Conservation (phyloP, 1,140 invertebrate genomes). For the Stenopsyche tienmushanensis region DNA sequence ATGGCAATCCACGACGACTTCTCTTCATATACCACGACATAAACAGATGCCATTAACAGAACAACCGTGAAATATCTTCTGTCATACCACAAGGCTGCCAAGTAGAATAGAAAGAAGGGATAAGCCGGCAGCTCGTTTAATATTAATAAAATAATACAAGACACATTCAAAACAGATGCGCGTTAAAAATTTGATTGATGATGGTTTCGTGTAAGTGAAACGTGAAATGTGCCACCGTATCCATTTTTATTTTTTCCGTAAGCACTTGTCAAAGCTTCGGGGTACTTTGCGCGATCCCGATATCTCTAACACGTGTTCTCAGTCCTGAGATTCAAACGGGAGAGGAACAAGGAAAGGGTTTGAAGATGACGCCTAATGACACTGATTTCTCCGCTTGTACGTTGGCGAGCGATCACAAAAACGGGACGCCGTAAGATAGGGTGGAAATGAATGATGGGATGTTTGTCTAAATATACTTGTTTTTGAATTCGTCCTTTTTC, state of each 20-base stretch:
- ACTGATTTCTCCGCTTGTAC: neutral
- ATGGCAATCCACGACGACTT: too few species aligned
- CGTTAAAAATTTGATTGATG: slow-evolving; percentile 41
- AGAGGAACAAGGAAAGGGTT: neutral
- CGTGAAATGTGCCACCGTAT: neutral
- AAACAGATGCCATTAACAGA: slow-evolving; percentile 17
- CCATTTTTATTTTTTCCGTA: neutral
- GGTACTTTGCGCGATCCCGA: neutral
- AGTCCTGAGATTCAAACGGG: neutral
- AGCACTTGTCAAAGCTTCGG: neutral
- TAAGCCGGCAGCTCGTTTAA: neutral
- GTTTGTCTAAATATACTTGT: too few species aligned
- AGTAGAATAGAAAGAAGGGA: neutral
- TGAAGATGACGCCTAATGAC: neutral
- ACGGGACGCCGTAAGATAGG: too few species aligned
- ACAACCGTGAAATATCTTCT: slow-evolving; percentile 17
- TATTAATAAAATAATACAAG: slow-evolving; percentile 37
- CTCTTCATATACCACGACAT: too few species aligned
- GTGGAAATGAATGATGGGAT: neutral
- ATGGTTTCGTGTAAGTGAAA: slow-evolving; percentile 4
- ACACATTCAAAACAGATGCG: slow-evolving; percentile 41
- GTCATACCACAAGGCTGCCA: neutral
- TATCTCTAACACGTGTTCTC: neutral
- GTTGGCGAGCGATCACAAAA: neutral
- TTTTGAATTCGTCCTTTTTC: too few species aligned